Base-by-base conservation (phyloP, 2,888 invertebrate genomes). In the Spicauda simplicius region DNA sequence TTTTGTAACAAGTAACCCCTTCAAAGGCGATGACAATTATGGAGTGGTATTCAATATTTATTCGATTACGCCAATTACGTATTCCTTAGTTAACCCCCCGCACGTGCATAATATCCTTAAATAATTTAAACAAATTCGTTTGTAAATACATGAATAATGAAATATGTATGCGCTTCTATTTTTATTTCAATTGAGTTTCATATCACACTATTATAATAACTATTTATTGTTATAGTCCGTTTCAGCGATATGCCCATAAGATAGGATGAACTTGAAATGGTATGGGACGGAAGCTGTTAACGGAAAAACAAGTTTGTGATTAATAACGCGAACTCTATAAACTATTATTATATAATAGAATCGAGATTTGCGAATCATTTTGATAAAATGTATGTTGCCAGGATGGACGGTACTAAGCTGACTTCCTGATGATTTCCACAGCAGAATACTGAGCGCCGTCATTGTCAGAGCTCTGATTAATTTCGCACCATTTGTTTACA, bases 281-380 rank as follows among this genome's bases (percentile, higher is more conserved):
- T 25, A 25, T 25, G 25, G 25, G 5, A 45, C 55, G 55, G 63
- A 55, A 55, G 45, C 30, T 20, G 55, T 20, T 1, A 63, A 45
- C 62, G 63, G 63, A 55, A 63, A 55, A 63, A 63, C 14, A 25
- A 25, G 25, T 14, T 14, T 41, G 41, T 14, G 41, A 41, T 41
- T 41, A 41, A 41, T 11, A 41, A 41, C 14, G 25, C 5, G 25
- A 2, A 25, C n/a, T n/a, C n/a, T 25, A 25, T 25, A 41, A 33
- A 12, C 8, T 14, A 41, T 3, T 41, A 33, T 33, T 6, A 10
- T 33, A 33, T 41, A 41, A 41, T 14, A 14, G 41, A 41, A 41
- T 41, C 10, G 25, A 25, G 12, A 2, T 41, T 41, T 11, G 12
- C 41, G 14, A 41, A 41, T 37, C 37, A 41, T 41, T 14, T 14